phyloP scores from a whole-genome alignment of 2,113 vertebrate genomes.

The Halichoerus grypus region DNA sequence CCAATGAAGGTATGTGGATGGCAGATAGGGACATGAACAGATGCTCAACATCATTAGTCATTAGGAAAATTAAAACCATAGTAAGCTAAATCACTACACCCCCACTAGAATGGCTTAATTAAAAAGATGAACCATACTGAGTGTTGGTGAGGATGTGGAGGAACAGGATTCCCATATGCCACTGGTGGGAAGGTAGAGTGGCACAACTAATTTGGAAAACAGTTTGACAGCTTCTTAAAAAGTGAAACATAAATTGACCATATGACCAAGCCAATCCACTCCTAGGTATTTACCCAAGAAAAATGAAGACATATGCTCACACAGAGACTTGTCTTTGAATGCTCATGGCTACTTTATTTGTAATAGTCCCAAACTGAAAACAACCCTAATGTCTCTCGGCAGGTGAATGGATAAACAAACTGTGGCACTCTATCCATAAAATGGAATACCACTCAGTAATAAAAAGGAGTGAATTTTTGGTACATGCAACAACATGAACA shows the following conservation, averaged over 20 bases:
- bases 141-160: background rate
- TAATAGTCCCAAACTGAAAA: background rate
- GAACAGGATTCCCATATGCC: background rate
- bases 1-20: background rate
- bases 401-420: background rate
- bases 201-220: background rate
- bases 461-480: background rate
- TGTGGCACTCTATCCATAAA: background rate
- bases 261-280: background rate
- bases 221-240: background rate
- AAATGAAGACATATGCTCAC: constrained; percentile 1
- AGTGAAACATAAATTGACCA: background rate
- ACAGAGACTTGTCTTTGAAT: background rate
- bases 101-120: background rate
- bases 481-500: background rate
- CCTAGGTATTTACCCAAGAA: background rate
- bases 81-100: background rate
- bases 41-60: background rate
- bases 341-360: background rate
- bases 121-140: background rate
- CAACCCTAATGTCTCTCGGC: no score
- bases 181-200: background rate
- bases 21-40: background rate
- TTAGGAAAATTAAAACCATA: background rate
- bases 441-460: background rate